Percentiles rank a stretch among this genome's conserved stretches.
Evolutionary conservation across 2,797 vertebrate species (phyloP).

Genomic region (Trachops cirrhosus): DNA sequence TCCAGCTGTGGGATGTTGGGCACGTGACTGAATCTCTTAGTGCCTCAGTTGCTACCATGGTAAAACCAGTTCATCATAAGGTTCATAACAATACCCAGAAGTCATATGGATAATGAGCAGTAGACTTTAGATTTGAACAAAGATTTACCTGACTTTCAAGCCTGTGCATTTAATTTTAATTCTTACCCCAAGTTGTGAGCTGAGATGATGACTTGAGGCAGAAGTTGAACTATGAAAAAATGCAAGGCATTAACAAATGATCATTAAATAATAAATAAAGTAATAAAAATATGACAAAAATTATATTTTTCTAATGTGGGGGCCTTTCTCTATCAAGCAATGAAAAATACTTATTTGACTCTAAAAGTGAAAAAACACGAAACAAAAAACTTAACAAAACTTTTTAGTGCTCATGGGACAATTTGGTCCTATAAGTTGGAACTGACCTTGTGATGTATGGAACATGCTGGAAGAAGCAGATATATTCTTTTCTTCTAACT

Average conservation of each 20-base stretch:
- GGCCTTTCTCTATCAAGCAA: background rate
- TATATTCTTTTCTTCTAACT: background rate
- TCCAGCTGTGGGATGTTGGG: background rate
- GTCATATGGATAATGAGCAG: background rate
- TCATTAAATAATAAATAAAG: background rate
- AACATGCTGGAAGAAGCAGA: background rate
- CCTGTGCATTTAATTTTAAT: slow-evolving; percentile 1
- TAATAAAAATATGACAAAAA: slow-evolving; percentile 23
- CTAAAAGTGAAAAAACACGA: background rate
- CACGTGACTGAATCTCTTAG: background rate
- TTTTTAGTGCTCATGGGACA: background rate
- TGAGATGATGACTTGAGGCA: background rate
- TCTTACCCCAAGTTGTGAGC: background rate
- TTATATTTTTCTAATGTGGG: background rate
- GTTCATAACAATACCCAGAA: background rate
- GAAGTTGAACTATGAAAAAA: background rate
- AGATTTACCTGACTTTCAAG: background rate
- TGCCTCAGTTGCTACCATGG: background rate
- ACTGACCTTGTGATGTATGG: background rate
- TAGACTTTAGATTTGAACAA: background rate
- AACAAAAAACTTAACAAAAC: background rate
- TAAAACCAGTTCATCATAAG: background rate
- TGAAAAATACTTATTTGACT: background rate
- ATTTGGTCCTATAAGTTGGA: background rate
- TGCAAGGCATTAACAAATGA: background rate